These are phyloP conservation scores for Paramuricea clavata DNA, from an alignment of 92 coral and sea anemone species.

Conservation along the genomic window DNA sequence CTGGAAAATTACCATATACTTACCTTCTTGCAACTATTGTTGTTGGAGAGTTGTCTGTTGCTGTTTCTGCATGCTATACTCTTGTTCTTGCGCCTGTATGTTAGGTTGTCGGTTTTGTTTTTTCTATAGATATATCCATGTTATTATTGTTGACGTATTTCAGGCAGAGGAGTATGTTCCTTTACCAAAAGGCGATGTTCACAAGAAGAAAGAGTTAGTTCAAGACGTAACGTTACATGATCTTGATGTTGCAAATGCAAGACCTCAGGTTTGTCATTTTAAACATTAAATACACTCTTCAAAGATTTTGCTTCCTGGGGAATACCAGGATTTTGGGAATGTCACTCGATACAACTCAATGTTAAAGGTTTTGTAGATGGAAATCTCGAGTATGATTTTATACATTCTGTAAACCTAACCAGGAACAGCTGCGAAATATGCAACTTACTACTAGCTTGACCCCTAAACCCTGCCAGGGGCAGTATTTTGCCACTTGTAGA, in stretches of 20 bases:
- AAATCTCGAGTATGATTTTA: too few species aligned
- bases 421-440: too few species aligned
- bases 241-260: conserved; percentile 97
- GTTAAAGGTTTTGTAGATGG: too few species aligned
- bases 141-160: neutral
- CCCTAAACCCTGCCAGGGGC: too few species aligned
- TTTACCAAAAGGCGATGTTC: conserved; percentile 98
- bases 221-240: conserved; percentile 99
- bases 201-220: conserved; percentile 96
- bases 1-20: neutral
- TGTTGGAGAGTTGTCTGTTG: too few species aligned
- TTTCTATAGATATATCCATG: neutral
- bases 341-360: too few species aligned
- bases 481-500: too few species aligned
- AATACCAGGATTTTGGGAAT: too few species aligned
- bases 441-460: too few species aligned
- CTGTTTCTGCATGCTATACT: too few species aligned
- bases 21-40: neutral
- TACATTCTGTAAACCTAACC: too few species aligned
- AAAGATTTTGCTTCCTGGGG: too few species aligned
- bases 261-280: conserved; percentile 83
- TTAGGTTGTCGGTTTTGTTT: neutral
- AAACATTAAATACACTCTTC: neutral
- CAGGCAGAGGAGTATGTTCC: conserved; percentile 96
- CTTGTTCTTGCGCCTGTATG: neutral